Evolutionary conservation across 92 coral and sea anemone species (phyloP), one percentile per base, ranked within the genome.

Genomic region (Galaxea fascicularis): DNA sequence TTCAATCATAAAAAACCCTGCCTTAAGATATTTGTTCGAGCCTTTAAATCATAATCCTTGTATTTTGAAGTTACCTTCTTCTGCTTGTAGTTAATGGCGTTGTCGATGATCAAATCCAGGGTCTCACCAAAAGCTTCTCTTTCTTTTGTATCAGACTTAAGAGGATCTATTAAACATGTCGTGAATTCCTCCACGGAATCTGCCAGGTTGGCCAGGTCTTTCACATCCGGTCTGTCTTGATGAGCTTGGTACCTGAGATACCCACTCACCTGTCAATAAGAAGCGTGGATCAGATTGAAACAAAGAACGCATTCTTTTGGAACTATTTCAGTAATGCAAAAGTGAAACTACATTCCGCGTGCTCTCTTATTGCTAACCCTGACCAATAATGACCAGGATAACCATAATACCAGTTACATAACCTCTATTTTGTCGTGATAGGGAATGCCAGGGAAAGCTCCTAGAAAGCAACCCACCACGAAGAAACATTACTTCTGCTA

Each of bases 161-260:
- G 77, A 10, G 85, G 85, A 45, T 81, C 85, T 52, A 81, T 68
- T 12, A 81, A 58, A 35, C 77, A 81, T 1, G 77, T 81, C 1
- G 85, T 81, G 54, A 81, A 81, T 46, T 81, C 77, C 35, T 81
- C 77, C 30, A 81, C 85, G 0, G 85, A 81, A 57, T 81, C 69
- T 15, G 85, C 85, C 76, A 81, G 26, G 25, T 69, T 81, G 24
- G 12, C 45, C 20, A 81, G 77, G 41, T 81, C 85, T 71, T 53
- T 77, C 41, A 68, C 85, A 57, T 81, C 85, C 17, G 85, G 85
- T 39, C 84, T 79, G 71, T 79, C 84, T 17, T 65, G 62, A 12
- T 27, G 74, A 47, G 84, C 84, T 46, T 79, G 84, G 73, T 65
- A 65, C 13, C 54, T 67, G 10, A 79, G 49, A 30, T 79, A 79